Base-by-base conservation (phyloP, 2,888 invertebrate genomes). In the Thera obeliscata region DNA sequence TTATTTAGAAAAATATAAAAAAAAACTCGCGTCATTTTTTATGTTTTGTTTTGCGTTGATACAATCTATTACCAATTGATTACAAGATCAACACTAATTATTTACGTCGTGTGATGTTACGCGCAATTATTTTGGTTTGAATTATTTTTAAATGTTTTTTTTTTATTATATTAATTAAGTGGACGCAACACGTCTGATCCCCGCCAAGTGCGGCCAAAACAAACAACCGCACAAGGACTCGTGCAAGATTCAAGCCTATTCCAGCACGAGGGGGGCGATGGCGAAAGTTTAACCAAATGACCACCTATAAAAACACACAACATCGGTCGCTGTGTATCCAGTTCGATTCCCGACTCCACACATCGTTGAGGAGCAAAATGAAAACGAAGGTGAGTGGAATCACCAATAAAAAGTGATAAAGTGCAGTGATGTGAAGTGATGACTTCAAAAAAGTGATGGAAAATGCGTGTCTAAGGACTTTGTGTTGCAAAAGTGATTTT, bases 251-350 rank as follows among this genome's bases (percentile, higher is more conserved):
- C 77, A 80, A 72, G 78, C 82, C 75, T 83, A 81, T 84, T 86
- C 88, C 87, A 84, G 82, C 83, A 76, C 84, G 84, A 89, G 84
- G 86, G 87, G 91, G 91, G 93, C 90, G 81, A 79, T 85, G 86
- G 93, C 93, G 93, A 93, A 93, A 93, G 93, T 93, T 84, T 85
- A 82, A 82, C 90, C 88, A 88, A 91, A 92, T 89, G 92, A 87
- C 88, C 89, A 91, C 88, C 90, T 93, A 93, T 93, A 93, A 90
- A 93, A 89, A 91, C 91, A 84, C 89, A 86, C 85, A 84, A 82
- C 91, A 82, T 87, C 75, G 80, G 77, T 76, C 79, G 76, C 76
- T 81, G 78, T 76, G 85, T 86, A 93, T 93, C 93, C 93, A 93
- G 93, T 93, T 85, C 90, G 84, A 87, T 83, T 92, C 93, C 93